Percentiles rank a stretch among this genome's conserved stretches.
Conservation (phyloP, 2,888 invertebrate genomes). For the Erynnis tages region DNA sequence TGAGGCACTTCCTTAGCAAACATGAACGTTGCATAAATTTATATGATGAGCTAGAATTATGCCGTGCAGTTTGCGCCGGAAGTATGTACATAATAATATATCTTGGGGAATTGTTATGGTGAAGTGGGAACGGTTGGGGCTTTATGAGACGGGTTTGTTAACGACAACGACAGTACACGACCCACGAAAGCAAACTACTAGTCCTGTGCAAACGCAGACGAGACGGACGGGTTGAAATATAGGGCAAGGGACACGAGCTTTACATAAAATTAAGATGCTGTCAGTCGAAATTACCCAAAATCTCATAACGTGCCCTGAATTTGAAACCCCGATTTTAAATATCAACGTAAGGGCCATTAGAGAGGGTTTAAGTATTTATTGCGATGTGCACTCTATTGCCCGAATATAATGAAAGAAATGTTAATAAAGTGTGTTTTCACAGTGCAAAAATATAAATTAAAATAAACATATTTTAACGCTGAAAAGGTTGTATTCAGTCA, state of each 20-base stretch:
- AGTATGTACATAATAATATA: background rate
- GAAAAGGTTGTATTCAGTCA: conserved; percentile 3
- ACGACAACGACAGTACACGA: conserved; percentile 12
- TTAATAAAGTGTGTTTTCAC: background rate
- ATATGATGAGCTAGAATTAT: conserved; percentile 42
- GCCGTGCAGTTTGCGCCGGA: background rate
- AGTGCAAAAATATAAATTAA: background rate
- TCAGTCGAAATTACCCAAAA: conserved; percentile 18
- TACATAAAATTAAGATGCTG: conserved; percentile 25
- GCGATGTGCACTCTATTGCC: background rate
- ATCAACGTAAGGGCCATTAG: conserved; percentile 6
- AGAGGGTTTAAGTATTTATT: background rate
- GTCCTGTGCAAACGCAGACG: conserved; percentile 10
- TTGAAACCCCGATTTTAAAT: conserved; percentile 14
- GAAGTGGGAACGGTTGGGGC: conserved; percentile 3
- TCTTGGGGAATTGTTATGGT: conserved; percentile 1
- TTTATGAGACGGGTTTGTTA: conserved; percentile 15
- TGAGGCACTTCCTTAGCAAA: conserved; percentile 55
- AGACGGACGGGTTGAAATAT: conserved; percentile 12
- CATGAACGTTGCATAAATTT: conserved; percentile 60
- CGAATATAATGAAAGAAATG: background rate
- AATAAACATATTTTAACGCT: background rate
- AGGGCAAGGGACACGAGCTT: conserved; percentile 23
- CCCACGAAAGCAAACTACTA: conserved; percentile 8
- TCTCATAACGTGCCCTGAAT: conserved; percentile 24